Evolutionary conservation across 2,888 invertebrate species (phyloP), one percentile per base, ranked within the genome.

Genomic region (Ectemnius continuus): DNA sequence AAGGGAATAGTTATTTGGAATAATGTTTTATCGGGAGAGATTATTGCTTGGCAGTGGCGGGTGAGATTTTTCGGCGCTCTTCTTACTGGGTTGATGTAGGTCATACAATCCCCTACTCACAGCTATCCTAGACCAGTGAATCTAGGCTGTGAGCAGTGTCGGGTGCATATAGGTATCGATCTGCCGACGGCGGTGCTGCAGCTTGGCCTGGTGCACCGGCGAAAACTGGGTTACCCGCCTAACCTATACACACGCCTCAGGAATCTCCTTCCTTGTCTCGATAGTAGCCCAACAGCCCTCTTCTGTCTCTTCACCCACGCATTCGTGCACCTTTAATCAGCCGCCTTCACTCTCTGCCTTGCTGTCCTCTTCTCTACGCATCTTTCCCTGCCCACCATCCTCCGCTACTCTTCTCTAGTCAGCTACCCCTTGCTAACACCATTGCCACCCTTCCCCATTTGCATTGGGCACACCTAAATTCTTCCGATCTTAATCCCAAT

Each of bases 141-240:
- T 84, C 85, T 84, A 85, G 85, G 85, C 83, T 85, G 78, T 76
- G 82, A 75, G 79, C 78, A 77, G 80, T 68, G 70, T 76, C 70
- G 76, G 78, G 80, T 85, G 84, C 86, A 87, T 86, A 86, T 88
- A 85, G 82, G 81, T 84, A 85, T 84, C 81, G 81, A 81, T 81
- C 81, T 75, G 61, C 60, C 63, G 74, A 77, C 78, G 80, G 68
- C 75, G 80, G 75, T 80, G 76, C 77, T 81, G 85, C 82, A 81
- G 82, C 76, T 75, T 82, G 84, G 85, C 84, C 87, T 86, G 87
- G 85, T 87, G 86, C 86, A 87, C 82, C 83, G 82, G 76, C 78
- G 78, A 88, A 89, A 36, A 89, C 88, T 89, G 81, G 89, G 89
- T 88, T 89, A 88, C 85, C 84, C 78, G 83, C 79, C 82, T 81